Percentiles rank a stretch among this genome's conserved stretches.
phyloP scores from a whole-genome alignment of 2,113 vertebrate genomes.

The Camelus dromedarius region DNA sequence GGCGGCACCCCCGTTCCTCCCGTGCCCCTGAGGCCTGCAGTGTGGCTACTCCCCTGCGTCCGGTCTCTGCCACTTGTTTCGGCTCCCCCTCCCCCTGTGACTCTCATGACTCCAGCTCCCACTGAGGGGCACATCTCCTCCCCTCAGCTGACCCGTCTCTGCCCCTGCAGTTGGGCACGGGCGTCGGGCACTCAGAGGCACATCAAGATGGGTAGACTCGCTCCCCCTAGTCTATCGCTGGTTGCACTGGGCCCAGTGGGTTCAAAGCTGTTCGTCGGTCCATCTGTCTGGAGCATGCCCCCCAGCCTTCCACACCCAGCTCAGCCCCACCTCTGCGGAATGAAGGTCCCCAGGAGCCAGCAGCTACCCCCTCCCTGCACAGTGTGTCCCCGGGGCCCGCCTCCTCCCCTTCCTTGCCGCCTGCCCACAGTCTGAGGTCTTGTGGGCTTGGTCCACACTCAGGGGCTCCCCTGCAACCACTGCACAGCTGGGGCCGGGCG shows the following conservation, averaged over 20 bases:
- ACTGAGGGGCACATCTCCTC: background rate
- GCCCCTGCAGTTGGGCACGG: background rate
- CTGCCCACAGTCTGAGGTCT: background rate
- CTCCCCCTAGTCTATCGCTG: background rate
- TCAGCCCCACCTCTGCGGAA: fast-evolving
- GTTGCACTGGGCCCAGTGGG: background rate
- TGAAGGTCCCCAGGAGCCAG: background rate
- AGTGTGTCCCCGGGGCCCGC: background rate
- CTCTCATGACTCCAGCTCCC: background rate
- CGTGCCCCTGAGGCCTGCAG: background rate
- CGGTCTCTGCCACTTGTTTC: background rate
- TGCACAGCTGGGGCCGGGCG: fast-evolving
- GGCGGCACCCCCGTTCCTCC: fast-evolving
- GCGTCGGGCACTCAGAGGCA: background rate
- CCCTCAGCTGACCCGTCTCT: background rate
- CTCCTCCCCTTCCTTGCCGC: background rate
- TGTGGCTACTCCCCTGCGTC: background rate
- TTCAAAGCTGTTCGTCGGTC: background rate
- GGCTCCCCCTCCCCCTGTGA: too few relatives aligned
- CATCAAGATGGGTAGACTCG: background rate
- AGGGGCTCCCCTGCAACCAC: background rate
- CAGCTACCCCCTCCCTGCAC: background rate
- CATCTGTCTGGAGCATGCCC: background rate
- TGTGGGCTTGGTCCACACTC: fast-evolving
- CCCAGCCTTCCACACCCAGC: too few relatives aligned